These are phyloP conservation scores for Orchestia grillus DNA, from an alignment of 1,140 invertebrate genomes.

Conservation along the genomic window DNA sequence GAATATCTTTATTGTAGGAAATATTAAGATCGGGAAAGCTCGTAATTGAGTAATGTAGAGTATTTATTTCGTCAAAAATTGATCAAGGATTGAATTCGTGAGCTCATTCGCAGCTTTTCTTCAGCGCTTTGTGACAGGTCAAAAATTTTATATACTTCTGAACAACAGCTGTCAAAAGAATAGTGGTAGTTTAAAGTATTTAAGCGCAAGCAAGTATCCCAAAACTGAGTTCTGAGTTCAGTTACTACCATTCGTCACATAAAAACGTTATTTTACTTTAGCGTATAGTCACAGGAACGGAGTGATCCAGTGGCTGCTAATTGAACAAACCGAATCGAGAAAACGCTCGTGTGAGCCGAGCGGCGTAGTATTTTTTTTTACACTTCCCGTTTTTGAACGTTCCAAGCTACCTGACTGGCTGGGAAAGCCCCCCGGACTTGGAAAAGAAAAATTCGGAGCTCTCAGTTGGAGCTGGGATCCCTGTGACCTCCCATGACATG, in stretches of 20 bases:
- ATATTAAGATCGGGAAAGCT: no score
- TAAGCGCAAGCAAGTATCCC: no score
- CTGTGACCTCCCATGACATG: not conserved
- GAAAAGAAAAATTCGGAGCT: not conserved
- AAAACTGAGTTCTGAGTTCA: not conserved
- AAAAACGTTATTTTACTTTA: not conserved
- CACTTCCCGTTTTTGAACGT: not conserved
- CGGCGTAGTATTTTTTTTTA: not conserved
- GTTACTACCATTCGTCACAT: not conserved
- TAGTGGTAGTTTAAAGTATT: not conserved
- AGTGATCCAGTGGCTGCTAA: not conserved
- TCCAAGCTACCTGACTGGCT: not conserved
- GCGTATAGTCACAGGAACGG: not conserved
- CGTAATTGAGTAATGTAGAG: no score
- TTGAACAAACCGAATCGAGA: not conserved
- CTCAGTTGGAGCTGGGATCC: not conserved
- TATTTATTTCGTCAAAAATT: no score
- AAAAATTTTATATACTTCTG: not conserved
- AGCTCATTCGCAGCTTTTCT: no score
- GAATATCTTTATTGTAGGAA: no score
- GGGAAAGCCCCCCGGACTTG: not conserved
- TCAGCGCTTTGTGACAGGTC: not conserved
- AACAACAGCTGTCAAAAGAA: not conserved
- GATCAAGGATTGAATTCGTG: no score
- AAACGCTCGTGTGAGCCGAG: not conserved